Conservation (phyloP, 2,113 vertebrate species). For the Octodon degus region DNA sequence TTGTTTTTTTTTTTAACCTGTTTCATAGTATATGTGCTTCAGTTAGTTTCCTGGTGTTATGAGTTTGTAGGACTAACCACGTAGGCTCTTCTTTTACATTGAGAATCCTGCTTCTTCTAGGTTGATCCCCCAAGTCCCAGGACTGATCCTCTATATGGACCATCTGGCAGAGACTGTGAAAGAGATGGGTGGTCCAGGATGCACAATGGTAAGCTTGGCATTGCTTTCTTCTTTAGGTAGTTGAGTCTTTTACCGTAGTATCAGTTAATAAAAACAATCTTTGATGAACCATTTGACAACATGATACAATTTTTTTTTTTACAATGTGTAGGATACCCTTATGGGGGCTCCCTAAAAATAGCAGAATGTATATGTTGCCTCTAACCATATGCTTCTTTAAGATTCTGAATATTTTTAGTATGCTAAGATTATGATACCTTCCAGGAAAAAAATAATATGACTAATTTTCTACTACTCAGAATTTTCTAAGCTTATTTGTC, state of each 20-base stretch:
- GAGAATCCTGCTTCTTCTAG: slow-evolving; percentile 74
- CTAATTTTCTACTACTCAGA: slow-evolving; percentile 51
- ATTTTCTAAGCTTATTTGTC: slow-evolving; percentile 37
- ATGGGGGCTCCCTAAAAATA: neutral
- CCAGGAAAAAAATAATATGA: neutral
- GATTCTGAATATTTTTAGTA: slow-evolving; percentile 37
- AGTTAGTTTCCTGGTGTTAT: neutral
- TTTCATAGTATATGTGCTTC: neutral
- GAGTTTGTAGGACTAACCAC: neutral
- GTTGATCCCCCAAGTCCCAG: slow-evolving; percentile 82
- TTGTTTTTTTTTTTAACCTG: neutral
- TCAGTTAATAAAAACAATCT: neutral
- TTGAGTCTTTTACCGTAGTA: neutral
- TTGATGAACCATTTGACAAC: neutral
- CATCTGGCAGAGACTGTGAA: slow-evolving; percentile 71
- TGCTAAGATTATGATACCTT: neutral
- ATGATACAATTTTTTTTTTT: neutral
- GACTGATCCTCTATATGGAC: slow-evolving; percentile 74
- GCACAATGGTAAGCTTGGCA: slow-evolving; percentile 78
- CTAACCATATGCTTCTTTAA: slow-evolving; percentile 34
- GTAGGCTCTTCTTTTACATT: slow-evolving; percentile 15
- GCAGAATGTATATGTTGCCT: slow-evolving; percentile 32
- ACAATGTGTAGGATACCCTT: neutral
- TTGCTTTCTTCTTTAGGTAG: neutral
- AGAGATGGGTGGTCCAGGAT: slow-evolving; percentile 76